Evolutionary conservation across 1,140 invertebrate genomes (phyloP), one percentile per base, ranked within the genome.

Genomic region (Geopemphigus sp.): DNA sequence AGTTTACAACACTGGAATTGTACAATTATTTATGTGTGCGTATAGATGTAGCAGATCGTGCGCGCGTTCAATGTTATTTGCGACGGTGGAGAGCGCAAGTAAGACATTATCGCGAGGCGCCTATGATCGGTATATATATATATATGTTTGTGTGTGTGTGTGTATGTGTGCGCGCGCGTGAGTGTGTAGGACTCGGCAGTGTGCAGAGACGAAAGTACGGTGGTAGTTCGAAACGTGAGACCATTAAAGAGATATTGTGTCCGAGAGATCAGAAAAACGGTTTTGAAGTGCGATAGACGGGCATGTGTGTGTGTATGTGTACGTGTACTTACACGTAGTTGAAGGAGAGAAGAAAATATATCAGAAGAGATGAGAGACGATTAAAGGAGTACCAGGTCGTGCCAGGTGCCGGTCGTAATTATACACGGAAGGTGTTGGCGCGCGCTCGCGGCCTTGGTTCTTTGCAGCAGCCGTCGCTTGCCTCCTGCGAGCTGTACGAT

Each of bases 181-280:
- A n/a, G n/a, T n/a, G n/a, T n/a, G n/a, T n/a, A n/a, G n/a, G 50
- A 19, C 47, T 53, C 17, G 50, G n/a, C 0, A 22, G 54, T 56
- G 54, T 56, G 5, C 19, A 15, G 64, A n/a, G 19, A 15, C 24
- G 4, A 5, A 19, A 50, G 53, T 56, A 17, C 68, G 47, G 45
- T 53, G 68, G 50, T 17, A 29, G 72, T 74, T 2, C 56, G 32
- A 59, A 76, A 57, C 73, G 73, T 76, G 73, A 76, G 73, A 32
- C 56, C 73, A 76, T 76, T 76, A 76, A 76, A 57, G 56, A 76
- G 73, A 76, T 76, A n/a, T n/a, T n/a, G 73, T 59, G 73, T 59
- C 32, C 73, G 54, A 74, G 29, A 74, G 54, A 74, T 74, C 54
- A 14, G 72, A 26, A 54, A 72, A 74, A 22, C 50, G 17, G 54